These are phyloP conservation scores for Acanthochromis polyacanthus DNA, from an alignment of 2,113 vertebrate species.

Conservation along the genomic window DNA sequence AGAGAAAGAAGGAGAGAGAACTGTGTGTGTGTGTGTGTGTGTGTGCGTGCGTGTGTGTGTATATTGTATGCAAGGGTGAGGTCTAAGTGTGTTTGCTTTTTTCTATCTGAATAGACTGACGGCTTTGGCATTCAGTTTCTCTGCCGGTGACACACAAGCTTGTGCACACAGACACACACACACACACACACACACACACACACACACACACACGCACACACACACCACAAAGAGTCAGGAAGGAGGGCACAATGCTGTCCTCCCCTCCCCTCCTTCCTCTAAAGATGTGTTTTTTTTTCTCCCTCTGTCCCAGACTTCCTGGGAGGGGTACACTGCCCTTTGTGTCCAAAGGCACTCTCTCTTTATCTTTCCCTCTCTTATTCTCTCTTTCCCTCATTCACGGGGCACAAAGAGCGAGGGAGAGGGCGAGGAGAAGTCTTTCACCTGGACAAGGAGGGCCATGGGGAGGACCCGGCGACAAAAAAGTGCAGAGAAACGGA, in stretches of 20 bases:
- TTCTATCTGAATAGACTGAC: slow-evolving; percentile 72
- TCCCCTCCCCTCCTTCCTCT: slow-evolving; percentile 81
- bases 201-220: slow-evolving; percentile 54
- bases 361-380: slow-evolving; percentile 81
- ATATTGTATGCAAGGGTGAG: slow-evolving; percentile 64
- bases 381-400: slow-evolving; percentile 77
- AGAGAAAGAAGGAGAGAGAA: too few relatives aligned
- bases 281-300: slow-evolving; percentile 79
- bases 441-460: slow-evolving; percentile 83
- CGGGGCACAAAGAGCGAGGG: slow-evolving; percentile 74
- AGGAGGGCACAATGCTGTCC: slow-evolving; percentile 82
- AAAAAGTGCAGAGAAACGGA: slow-evolving; percentile 59
- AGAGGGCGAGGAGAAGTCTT: slow-evolving; percentile 77
- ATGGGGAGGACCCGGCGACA: slow-evolving; percentile 66
- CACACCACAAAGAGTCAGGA: slow-evolving; percentile 83
- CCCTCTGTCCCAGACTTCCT: slow-evolving; percentile 83
- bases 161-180: slow-evolving; percentile 42
- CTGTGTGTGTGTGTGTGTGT: slow-evolving; percentile 27
- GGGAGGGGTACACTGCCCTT: slow-evolving; percentile 82
- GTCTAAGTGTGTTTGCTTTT: slow-evolving; percentile 74
- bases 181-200: slow-evolving; percentile 49
- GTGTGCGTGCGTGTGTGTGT: slow-evolving; percentile 19
- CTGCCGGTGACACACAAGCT: slow-evolving; percentile 66
- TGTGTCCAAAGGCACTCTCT: slow-evolving; percentile 80
- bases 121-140: slow-evolving; percentile 76